Evolutionary conservation across 2,113 vertebrate species (phyloP).

Genomic region (Mugil cephalus): DNA sequence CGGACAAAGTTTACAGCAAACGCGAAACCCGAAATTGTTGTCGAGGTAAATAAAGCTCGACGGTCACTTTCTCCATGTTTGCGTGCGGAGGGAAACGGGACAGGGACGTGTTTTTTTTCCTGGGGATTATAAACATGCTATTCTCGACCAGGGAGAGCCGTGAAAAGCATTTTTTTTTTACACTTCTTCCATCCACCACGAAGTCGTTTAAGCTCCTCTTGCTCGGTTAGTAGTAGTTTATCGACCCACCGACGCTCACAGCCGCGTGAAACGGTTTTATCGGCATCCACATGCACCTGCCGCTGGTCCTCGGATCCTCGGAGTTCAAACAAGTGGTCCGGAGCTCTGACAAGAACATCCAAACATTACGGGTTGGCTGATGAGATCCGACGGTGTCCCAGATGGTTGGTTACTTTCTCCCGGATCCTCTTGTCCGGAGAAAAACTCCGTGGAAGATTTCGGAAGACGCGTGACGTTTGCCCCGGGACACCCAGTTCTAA

Average conservation of each 20-base stretch:
- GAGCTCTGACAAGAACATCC: not conserved
- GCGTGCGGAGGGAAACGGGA: constrained; percentile 7
- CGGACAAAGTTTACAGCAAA: not conserved
- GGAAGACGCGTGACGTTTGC: constrained; percentile 35
- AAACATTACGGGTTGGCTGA: not conserved
- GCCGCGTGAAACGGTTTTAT: constrained; percentile 20
- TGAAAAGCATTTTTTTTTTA: not conserved
- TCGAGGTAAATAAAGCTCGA: not conserved
- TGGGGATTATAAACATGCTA: constrained; percentile 20
- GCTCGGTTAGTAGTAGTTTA: not conserved
- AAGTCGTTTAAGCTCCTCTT: not conserved
- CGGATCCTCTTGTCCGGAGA: too few species aligned
- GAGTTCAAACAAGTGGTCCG: not conserved
- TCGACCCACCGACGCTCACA: not conserved
- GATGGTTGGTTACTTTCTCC: not conserved
- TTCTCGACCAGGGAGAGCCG: not conserved
- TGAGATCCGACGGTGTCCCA: not conserved
- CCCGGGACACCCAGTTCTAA: constrained; percentile 61
- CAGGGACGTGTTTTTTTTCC: constrained; percentile 7
- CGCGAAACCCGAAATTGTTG: not conserved
- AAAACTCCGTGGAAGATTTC: constrained; percentile 32
- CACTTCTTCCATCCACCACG: not conserved
- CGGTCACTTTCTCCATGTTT: constrained; percentile 56
- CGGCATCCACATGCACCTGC: constrained; percentile 73
- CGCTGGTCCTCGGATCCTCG: not conserved